Conservation (phyloP, 2,888 invertebrate species). For the Abrostola triplasia region DNA sequence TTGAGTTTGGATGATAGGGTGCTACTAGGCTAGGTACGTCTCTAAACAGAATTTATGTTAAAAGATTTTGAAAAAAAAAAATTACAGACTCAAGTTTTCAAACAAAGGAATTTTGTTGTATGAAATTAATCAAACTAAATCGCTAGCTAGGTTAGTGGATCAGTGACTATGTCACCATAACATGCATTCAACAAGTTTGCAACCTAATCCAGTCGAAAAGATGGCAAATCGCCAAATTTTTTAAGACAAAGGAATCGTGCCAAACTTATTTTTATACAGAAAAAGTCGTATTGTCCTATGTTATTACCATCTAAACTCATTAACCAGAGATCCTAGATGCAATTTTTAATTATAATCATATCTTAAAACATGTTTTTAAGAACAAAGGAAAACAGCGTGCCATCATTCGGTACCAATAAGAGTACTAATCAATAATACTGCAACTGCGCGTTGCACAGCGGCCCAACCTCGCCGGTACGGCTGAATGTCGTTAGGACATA, state of each 20-base stretch:
- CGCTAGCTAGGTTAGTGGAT: no score
- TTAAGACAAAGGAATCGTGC: neutral
- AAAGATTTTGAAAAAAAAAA: no score
- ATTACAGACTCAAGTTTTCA: no score
- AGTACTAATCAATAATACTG: slow-evolving; percentile 25
- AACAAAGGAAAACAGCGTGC: slow-evolving; percentile 17
- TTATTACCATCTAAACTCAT: neutral
- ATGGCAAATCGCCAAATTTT: neutral
- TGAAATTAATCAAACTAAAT: no score
- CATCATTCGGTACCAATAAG: slow-evolving; percentile 8
- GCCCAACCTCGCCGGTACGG: neutral
- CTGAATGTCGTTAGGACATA: neutral
- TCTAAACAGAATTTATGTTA: no score
- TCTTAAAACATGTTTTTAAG: neutral
- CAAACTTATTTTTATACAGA: neutral
- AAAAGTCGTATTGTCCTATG: neutral
- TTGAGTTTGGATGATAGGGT: no score
- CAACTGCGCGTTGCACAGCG: slow-evolving; percentile 37
- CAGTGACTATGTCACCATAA: no score
- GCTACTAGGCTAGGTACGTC: no score
- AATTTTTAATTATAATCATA: neutral
- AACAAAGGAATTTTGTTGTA: no score
- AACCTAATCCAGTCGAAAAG: no score
- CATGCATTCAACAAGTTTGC: no score
- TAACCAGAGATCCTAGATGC: neutral